Base-by-base conservation (phyloP, 2,113 vertebrate species). In the Dolichallabes microphthalmus region DNA sequence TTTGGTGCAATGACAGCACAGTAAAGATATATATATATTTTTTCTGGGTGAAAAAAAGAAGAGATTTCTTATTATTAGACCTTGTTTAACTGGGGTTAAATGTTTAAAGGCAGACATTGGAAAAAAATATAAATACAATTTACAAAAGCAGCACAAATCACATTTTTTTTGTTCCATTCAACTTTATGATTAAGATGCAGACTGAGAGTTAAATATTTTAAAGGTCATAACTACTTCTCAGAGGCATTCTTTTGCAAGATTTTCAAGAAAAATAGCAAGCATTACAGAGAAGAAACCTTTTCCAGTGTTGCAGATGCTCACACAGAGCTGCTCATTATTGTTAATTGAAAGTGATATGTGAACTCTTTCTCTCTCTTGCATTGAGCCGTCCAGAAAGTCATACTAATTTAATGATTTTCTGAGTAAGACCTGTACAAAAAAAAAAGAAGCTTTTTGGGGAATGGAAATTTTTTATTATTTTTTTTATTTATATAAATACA, bases 271-370 rank as follows among this genome's bases (percentile, higher is more conserved):
- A 10, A 71, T 11, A 15, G 74, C 13, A 15, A 9, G 25, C 22
- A 11, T 22, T 78, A 35, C 53, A 71, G 30, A 10, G n/a, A 71
- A 17, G 25, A 61, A 82, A 85, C 39, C 22, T 84, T 30, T 27
- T 22, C 27, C 27, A 17, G 52, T 77, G 63, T 50, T 68, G 12
- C 57, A 2, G 0, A 25, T 39, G 64, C 80, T 53, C 74, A 82
- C 53, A 32, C n/a, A 50, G 22, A 82, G 27, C 60, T 45, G 55
- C 84, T 88, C 80, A 57, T 86, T 88, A 86, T 57, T 64, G 45
- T 22, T 88, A 57, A 88, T 85, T 88, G 87, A 85, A 88, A 82
- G 83, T 85, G 75, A 82, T 82, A 25, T 8, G 17, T 82, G 73
- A 85, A 77, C 74, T 63, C 15, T 73, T 75, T 79, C 63, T 82